Base-by-base conservation (phyloP, 2,797 vertebrate species). In the Myiothlypis chrysogaster region DNA sequence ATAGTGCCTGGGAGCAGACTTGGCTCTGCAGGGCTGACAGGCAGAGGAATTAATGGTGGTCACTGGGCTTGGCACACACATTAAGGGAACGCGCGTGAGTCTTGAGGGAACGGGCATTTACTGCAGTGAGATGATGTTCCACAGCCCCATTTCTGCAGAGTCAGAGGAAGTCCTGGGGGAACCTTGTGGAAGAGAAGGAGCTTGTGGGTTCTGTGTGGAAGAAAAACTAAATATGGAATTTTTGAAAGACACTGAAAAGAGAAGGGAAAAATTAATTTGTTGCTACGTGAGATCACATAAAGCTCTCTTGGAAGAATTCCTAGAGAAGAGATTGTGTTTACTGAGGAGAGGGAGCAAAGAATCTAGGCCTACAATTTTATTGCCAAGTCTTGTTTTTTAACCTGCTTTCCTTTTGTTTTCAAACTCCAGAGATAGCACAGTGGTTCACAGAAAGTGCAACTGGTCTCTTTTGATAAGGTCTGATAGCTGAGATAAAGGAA, bases 401-500 rank as follows among this genome's bases (percentile, higher is more conserved):
- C 86, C 66, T 92, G 83, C 30, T 85, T 82, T 61, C 47, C 52
- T 63, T 94, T 56, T 91, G 66, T 80, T 95, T 95, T 84, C 56
- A 89, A 94, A 41, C 57, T 85, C 65, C 64, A 69, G 77, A 76
- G 84, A 60, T 87, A 91, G 68, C 41, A 21, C 27, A n/a, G 61
- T 47, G 8, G 57, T 86, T 94, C 60, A 80, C 80, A 44, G 44
- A 72, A 81, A 86, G 53, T 77, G 86, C 73, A 68, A 3, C 70
- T 56, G 41, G 16, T 78, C 71, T 55, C 50, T 87, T 77, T 85
- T 55, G 37, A 56, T 93, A 87, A 84, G 76, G 35, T 69, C 72
- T 69, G 50, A 93, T 80, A 80, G 72, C 68, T 89, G 68, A 88
- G 92, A 92, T 84, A 87, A 94, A 91, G 83, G 65, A 88, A 93